A percentile compares a stretch with the other conserved stretches of the same genome.
These are phyloP conservation scores for Melanargia galathea DNA, from an alignment of 2,888 invertebrate species.

Conservation along the genomic window DNA sequence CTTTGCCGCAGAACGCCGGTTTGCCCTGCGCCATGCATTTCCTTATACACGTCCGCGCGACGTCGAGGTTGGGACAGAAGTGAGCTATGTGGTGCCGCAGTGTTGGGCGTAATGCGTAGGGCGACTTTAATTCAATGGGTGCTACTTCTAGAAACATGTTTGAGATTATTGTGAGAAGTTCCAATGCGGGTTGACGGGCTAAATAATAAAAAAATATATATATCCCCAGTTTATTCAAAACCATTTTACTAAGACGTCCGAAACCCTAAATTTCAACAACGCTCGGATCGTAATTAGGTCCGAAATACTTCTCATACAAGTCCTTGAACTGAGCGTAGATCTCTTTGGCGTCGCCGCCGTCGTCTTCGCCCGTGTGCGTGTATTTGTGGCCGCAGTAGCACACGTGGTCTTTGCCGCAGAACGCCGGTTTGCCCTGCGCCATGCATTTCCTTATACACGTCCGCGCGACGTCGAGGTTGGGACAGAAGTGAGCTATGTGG, in stretches of 20 bases:
- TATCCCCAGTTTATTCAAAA: too few relatives aligned
- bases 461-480: slow-evolving; percentile 58
- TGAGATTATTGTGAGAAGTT: background rate
- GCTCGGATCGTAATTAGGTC: too few relatives aligned
- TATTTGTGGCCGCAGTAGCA: slow-evolving; percentile 72
- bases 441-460: slow-evolving; percentile 64
- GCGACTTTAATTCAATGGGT: background rate
- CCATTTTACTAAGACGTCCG: too few relatives aligned
- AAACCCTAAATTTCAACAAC: too few relatives aligned
- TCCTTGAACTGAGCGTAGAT: slow-evolving; percentile 56
- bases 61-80: slow-evolving; percentile 63
- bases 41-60: slow-evolving; percentile 62
- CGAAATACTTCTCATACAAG: slow-evolving; percentile 65
- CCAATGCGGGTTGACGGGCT: too few relatives aligned
- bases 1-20: slow-evolving; percentile 73
- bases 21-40: slow-evolving; percentile 59
- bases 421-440: slow-evolving; percentile 61
- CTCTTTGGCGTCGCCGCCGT: slow-evolving; percentile 36
- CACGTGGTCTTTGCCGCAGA: slow-evolving; percentile 70
- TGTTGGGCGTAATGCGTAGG: slow-evolving; percentile 38
- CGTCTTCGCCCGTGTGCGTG: slow-evolving; percentile 32
- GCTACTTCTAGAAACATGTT: background rate
- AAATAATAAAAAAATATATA: too few relatives aligned
- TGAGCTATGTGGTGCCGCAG: slow-evolving; percentile 72
- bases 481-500: slow-evolving; percentile 74